Evolutionary conservation across 2,113 vertebrate species (phyloP), one percentile per base, ranked within the genome.

Genomic region (Penelope pileata): DNA sequence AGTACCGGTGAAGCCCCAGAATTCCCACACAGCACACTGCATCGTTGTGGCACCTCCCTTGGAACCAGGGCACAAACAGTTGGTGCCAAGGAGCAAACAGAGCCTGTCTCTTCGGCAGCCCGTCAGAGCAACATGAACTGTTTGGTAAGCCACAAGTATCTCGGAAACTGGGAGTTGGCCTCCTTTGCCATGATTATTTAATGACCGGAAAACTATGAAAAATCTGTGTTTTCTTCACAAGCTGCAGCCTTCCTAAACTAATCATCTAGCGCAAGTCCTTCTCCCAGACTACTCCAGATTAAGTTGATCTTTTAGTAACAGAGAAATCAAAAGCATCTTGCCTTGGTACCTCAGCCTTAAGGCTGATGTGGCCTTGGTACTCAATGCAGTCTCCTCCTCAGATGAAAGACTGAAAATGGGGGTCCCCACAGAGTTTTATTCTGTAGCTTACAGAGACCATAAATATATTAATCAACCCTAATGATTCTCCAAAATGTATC

Each of bases 401-500:
- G 24, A 80, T 64, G 29, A 53, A 76, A 83, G 34, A 51, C 42
- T 40, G 56, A 91, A 93, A 60, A 77, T 48, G 22, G 5, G 11
- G 2, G 6, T 45, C 47, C 48, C 51, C 24, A 9, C 13, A 54
- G 74, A 63, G 23, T 87, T 92, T 64, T 58, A 59, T 77, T 83
- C n/a, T 88, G 45, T 77, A 88, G 13, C 50, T 93, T 43, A 59
- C 6, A 11, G 6, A 16, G 16, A 30, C n/a, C 77, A 22, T 74
- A 87, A 92, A 53, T 73, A 47, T 93, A 51, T 88, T 88, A 58
- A 64, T 94, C 74, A 81, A 66, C 15, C 4, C 32, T 73, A 91
- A 90, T 76, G 47, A 88, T 90, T 85, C 43, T 89, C 50, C 36
- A 74, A 58, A 89, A 95, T 64, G 47, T 90, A 90, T 96, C 94